A percentile compares a stretch with the other conserved stretches of the same genome.
Conservation (phyloP, 2,797 vertebrate genomes). For the Phalanger gymnotis region DNA sequence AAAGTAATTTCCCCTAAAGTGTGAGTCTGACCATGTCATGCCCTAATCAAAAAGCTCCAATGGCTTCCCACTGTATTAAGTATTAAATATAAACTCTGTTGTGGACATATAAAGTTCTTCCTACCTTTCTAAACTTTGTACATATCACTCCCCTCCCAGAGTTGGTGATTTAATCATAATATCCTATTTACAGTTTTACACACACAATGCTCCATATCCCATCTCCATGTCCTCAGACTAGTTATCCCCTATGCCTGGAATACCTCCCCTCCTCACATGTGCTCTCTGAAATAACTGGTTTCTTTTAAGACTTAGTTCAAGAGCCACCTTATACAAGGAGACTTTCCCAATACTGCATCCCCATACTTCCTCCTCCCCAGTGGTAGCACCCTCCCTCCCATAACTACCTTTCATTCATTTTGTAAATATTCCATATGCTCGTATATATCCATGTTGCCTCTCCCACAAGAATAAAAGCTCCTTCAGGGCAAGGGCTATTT, state of each 20-base stretch:
- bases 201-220: background rate
- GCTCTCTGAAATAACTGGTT: no score
- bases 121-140: background rate
- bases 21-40: background rate
- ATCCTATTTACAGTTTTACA: background rate
- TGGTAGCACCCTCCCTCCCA: background rate
- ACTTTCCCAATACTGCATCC: no score
- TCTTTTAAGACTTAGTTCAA: no score
- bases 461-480: background rate
- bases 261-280: no score
- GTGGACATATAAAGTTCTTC: background rate
- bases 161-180: background rate
- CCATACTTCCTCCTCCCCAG: no score
- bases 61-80: background rate
- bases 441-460: background rate
- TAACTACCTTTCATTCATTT: background rate
- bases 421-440: background rate
- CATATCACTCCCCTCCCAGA: background rate
- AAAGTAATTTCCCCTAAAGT: background rate
- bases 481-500: background rate
- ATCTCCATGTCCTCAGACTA: background rate
- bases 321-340: no score
- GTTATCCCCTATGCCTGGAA: background rate
- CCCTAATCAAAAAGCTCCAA: background rate
- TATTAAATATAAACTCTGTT: background rate